Conservation (phyloP, 2,797 vertebrate genomes). For the Tapirus indicus region DNA sequence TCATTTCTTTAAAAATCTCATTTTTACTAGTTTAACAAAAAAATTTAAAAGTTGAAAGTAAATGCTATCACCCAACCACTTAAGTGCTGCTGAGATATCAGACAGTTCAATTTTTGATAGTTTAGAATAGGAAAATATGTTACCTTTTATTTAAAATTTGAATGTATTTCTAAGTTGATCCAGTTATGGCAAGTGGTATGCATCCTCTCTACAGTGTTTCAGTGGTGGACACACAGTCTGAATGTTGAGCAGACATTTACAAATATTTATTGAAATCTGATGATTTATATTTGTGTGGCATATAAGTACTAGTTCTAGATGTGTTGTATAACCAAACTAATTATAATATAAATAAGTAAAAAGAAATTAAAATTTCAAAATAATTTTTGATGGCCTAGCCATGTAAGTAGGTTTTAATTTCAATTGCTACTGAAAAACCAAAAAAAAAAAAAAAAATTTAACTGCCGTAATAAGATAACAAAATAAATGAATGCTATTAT, state of each 20-base stretch:
- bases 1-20: conserved; percentile 54
- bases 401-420: conserved; percentile 42
- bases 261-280: conserved; percentile 34
- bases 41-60: conserved; percentile 50
- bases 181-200: not conserved
- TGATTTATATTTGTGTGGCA: conserved; percentile 39
- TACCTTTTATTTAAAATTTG: conserved; percentile 29
- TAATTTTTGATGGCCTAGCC: not conserved
- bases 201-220: not conserved
- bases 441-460: not conserved
- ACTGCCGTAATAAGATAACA: not conserved
- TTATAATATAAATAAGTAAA: conserved; percentile 28
- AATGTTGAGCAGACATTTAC: conserved; percentile 30
- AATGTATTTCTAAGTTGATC: conserved; percentile 27
- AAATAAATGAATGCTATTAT: not conserved
- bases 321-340: not conserved
- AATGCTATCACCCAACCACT: not conserved
- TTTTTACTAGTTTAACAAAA: conserved; percentile 43
- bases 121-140: conserved; percentile 28
- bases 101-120: conserved; percentile 10
- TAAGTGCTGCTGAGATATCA: not conserved
- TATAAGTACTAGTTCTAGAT: not conserved
- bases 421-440: not conserved
- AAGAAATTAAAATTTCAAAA: conserved; percentile 50
- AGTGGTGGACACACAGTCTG: not conserved